Conservation (phyloP, 2,113 vertebrate genomes). For the Donacobius atricapilla region DNA sequence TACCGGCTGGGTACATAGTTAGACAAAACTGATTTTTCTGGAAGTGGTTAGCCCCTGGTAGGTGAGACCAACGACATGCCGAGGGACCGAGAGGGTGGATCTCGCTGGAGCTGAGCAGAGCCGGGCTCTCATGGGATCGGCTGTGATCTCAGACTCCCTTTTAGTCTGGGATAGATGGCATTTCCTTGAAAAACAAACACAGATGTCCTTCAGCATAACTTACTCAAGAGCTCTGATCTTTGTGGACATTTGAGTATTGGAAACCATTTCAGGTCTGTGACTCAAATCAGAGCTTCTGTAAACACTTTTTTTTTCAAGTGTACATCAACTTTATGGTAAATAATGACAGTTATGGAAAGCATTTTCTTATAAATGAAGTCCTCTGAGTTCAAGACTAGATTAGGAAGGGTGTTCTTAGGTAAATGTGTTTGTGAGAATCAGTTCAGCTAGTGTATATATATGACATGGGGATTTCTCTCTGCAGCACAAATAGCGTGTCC, state of each 20-base stretch:
- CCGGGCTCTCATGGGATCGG: neutral
- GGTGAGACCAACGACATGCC: accelerated
- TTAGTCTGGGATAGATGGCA: neutral
- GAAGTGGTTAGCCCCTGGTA: neutral
- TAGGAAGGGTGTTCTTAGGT: neutral
- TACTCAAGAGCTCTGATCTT: neutral
- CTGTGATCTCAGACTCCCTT: neutral
- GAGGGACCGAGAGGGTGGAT: neutral
- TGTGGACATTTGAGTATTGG: neutral
- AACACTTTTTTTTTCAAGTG: accelerated
- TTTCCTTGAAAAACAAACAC: slow-evolving; percentile 11
- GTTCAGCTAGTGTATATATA: neutral
- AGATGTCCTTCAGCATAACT: neutral
- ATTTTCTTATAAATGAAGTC: neutral
- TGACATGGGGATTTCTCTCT: neutral
- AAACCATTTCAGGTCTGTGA: neutral
- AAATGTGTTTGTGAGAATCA: neutral
- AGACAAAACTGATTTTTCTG: neutral
- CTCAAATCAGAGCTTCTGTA: neutral
- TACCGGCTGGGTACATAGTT: neutral
- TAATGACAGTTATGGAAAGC: neutral
- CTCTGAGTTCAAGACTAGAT: neutral
- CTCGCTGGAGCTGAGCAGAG: neutral
- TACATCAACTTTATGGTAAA: neutral
- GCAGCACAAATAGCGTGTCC: neutral